Percentiles rank a stretch among this genome's conserved stretches.
phyloP scores from a whole-genome alignment of 2,888 invertebrate species.

The Hoplodrina blanda region DNA sequence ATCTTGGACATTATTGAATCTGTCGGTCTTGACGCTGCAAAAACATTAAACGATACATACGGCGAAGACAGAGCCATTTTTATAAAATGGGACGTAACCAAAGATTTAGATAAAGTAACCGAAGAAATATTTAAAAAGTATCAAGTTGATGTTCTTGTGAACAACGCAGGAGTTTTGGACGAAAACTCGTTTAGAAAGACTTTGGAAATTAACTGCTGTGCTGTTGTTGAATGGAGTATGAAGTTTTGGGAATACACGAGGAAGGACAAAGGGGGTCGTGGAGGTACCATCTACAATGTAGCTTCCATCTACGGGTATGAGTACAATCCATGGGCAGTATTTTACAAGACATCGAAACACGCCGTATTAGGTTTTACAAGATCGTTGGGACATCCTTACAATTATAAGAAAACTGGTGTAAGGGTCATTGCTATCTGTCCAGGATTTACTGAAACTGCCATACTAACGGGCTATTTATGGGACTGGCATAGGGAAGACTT shows the following conservation, averaged over 20 bases:
- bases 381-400: conserved; percentile 79
- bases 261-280: conserved; percentile 86
- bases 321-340: conserved; percentile 37
- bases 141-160: conserved; percentile 81
- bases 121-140: conserved; percentile 67
- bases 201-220: conserved; percentile 74
- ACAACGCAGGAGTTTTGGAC: conserved; percentile 79
- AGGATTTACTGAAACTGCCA: conserved; percentile 82
- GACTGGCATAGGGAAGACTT: conserved; percentile 42
- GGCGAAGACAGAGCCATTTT: conserved; percentile 84
- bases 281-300: conserved; percentile 91
- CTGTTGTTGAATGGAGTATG: conserved; percentile 76
- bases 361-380: conserved; percentile 86
- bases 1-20: conserved; percentile 67
- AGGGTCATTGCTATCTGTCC: conserved; percentile 86
- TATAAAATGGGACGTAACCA: conserved; percentile 86
- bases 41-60: conserved; percentile 78
- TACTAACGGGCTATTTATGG: conserved; percentile 54
- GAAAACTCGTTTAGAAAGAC: conserved; percentile 63
- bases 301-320: conserved; percentile 89
- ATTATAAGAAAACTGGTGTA: conserved; percentile 82
- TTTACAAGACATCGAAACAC: conserved; percentile 68
- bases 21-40: conserved; percentile 74
- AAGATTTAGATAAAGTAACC: conserved; percentile 79
- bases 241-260: conserved; percentile 90